Base-by-base conservation (phyloP, 2,113 vertebrate genomes). In the Aleadryas rufinucha region DNA sequence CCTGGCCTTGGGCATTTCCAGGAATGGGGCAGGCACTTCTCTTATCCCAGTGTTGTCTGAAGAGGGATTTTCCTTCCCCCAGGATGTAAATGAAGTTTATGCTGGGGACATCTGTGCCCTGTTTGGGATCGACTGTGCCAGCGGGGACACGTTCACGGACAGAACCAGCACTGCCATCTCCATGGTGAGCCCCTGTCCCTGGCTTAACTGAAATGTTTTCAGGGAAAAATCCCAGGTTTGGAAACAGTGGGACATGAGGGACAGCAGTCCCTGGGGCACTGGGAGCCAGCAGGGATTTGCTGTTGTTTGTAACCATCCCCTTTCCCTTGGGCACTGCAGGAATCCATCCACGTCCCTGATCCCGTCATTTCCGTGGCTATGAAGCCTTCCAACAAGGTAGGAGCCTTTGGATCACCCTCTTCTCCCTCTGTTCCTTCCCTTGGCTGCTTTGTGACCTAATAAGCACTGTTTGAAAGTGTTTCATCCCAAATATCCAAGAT, bases 51-150 rank as follows among this genome's bases (percentile, higher is more conserved):
- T n/a, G 17, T 2, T 71, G 31, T 9, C 6, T 87, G 66, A 74
- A 1, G 9, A 76, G 44, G 30, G 19, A 5, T 45, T 61, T 16
- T 33, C 80, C 83, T 54, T 37, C 93, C 54, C 74, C 14, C 76
- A 99, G 99, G 99, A 99, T 93, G 99, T 99, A 3, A 98, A 98
- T 10, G 98, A 99, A 78, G 99, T 98, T 47, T 99, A 98, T 72
- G 98, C 99, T 0, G 99, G 99, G 50, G 99, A 99, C 79, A 99
- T 99, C 92, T 99, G 99, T 93, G 99, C 99, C 1, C 94, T 99
- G 75, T 99, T 99, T 95, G 99, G 99, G 81, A 98, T 99, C 2
- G 99, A 99, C 94, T 99, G 99, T 95, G 99, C 99, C 21, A 99
- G 99, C 4, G 99, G 99, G 90, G 99, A 99, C 94, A 99, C 99